Evolutionary conservation across 2,888 invertebrate genomes (phyloP), one percentile per base, ranked within the genome.

Genomic region (Brachyopa scutellaris): DNA sequence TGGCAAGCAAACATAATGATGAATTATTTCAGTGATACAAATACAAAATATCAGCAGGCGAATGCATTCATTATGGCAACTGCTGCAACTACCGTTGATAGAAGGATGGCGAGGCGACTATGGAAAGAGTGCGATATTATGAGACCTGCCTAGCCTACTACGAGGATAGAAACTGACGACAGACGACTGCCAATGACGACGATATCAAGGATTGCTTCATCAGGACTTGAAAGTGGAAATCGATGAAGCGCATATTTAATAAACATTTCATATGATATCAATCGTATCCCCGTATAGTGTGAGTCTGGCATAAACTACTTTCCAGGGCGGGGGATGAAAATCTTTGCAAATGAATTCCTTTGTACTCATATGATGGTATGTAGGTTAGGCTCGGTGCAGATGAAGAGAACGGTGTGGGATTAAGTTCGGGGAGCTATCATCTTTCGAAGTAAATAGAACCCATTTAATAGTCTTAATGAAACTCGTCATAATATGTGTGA

Each of bases 241-340:
- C 82, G 72, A 82, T 82, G 77, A 61, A 64, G 70, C 77, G 77
- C 69, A 53, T 59, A 82, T 82, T 82, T 80, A 80, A 76, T 80
- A 80, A 80, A 80, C 69, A 64, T 70, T 76, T 76, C 76, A 59
- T 55, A 76, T 76, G 62, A 55, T 51, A 40, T 51, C 79, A 55
- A 38, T 79, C 45, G 38, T 7, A 61, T 33, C 7, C 29, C 64
- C 55, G 29, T 11, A 31, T 42, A 23, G 47, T 15, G 40, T 47
- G 13, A 40, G 51, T 21, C 59, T 11, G 23, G 42, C 19, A 11
- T 17, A 64, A n/a, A 19, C 38, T 47, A 36, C 31, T 26, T 8
- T 6, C 33, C 7, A 15, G 38, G n/a, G 47, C 42, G 51, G 57
- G 23, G 33, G 21, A 72, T 64, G 72, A 51, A 64, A 72, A 64